Percentiles rank a stretch among this genome's conserved stretches.
phyloP scores from a whole-genome alignment of 2,888 invertebrate species.

The Andrena camellia region DNA sequence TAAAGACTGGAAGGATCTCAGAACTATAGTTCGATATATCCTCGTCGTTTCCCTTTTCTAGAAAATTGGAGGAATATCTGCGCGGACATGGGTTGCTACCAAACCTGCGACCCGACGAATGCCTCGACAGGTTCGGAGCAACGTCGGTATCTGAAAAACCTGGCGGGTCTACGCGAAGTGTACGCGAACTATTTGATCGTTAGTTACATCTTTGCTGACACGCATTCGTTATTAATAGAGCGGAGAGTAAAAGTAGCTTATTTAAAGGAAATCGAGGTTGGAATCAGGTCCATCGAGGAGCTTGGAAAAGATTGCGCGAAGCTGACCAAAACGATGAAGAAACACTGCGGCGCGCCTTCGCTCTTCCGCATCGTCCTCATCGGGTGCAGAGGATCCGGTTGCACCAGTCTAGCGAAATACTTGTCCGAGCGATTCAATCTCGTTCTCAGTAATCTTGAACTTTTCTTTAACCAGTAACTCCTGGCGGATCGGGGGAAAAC shows the following conservation, averaged over 20 bases:
- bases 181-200: slow-evolving; percentile 82
- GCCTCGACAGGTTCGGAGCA: background rate
- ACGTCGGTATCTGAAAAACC: slow-evolving; percentile 72
- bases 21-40: background rate
- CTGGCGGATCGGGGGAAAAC: background rate
- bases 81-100: background rate
- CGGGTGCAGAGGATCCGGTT: slow-evolving; percentile 88
- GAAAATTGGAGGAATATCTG: slow-evolving; percentile 31
- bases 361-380: slow-evolving; percentile 87
- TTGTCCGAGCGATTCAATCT: slow-evolving; percentile 87
- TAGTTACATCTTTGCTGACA: slow-evolving; percentile 43
- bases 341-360: slow-evolving; percentile 85
- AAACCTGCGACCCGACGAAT: background rate
- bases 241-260: background rate
- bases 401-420: slow-evolving; percentile 86
- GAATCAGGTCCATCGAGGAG: slow-evolving; percentile 80
- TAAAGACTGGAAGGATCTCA: slow-evolving; percentile 13
- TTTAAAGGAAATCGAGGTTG: slow-evolving; percentile 82
- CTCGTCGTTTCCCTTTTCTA: background rate
- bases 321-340: slow-evolving; percentile 79
- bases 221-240: too few relatives aligned
- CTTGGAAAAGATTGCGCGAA: slow-evolving; percentile 83
- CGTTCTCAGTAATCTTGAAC: slow-evolving; percentile 84
- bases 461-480: background rate
- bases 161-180: slow-evolving; percentile 82